Percentiles rank a stretch among this genome's conserved stretches.
phyloP scores from a whole-genome alignment of 2,113 vertebrate species.

The Stigmatopora nigra region DNA sequence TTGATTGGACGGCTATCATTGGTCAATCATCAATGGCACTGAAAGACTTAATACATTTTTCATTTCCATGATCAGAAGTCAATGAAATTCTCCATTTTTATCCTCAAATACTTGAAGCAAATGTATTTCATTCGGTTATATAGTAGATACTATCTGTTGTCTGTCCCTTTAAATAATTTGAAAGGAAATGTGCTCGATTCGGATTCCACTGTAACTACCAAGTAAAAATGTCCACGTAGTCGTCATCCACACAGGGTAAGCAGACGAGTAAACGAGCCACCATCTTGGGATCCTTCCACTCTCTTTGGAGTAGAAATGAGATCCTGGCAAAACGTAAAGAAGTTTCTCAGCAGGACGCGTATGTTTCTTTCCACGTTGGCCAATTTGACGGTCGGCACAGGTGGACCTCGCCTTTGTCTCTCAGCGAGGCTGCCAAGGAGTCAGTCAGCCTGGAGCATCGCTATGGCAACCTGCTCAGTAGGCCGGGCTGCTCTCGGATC shows the following conservation, averaged over 20 bases:
- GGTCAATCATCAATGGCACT: too few relatives aligned
- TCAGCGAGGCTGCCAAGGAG: constrained; percentile 56
- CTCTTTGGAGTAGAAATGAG: not conserved
- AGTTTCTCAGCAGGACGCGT: not conserved
- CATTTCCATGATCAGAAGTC: too few relatives aligned
- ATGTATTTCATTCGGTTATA: too few relatives aligned
- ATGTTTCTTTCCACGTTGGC: constrained; percentile 22
- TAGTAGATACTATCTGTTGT: too few relatives aligned
- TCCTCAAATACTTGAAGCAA: too few relatives aligned
- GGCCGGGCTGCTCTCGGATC: constrained; percentile 59
- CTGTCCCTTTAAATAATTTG: too few relatives aligned
- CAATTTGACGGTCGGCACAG: constrained; percentile 63
- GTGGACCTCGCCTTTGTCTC: constrained; percentile 61
- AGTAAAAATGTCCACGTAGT: not conserved
- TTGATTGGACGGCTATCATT: too few relatives aligned
- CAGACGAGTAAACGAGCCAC: not conserved
- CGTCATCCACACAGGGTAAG: not conserved
- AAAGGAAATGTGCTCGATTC: not conserved
- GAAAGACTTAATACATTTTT: too few relatives aligned
- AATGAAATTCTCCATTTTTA: too few relatives aligned
- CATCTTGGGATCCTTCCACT: not conserved
- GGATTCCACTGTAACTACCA: not conserved
- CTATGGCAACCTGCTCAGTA: constrained; percentile 60
- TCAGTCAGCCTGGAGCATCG: constrained; percentile 56
- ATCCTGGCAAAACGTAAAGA: not conserved